Evolutionary conservation across 2,888 invertebrate species (phyloP).

Genomic region (Callyntrura guangdongensis): DNA sequence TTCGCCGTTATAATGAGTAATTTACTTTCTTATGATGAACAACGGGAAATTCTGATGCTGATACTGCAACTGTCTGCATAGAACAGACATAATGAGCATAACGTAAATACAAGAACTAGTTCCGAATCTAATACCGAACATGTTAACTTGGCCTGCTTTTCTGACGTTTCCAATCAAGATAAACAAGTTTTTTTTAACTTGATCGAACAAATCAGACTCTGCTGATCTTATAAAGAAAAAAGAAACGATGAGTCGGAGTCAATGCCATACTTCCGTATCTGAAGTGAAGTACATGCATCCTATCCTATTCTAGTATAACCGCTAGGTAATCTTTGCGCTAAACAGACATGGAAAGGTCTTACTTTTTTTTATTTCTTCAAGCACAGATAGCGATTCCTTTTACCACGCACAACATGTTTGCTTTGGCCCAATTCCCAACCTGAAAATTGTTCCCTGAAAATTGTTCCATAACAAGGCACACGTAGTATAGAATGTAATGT

Average conservation of each 20-base stretch:
- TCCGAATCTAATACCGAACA: no score
- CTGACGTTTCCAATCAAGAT: background rate
- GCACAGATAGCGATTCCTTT: background rate
- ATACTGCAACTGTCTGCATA: background rate
- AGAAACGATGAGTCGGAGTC: no score
- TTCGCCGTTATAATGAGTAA: background rate
- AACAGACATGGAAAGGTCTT: no score
- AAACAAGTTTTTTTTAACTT: background rate
- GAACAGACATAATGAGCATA: background rate
- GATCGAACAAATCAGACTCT: no score
- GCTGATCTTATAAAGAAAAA: no score
- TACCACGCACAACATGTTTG: background rate
- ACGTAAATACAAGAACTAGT: no score
- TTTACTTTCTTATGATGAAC: background rate
- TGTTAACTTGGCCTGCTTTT: no score
- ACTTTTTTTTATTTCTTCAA: background rate
- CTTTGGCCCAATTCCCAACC: slow-evolving; percentile 11
- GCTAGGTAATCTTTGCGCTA: no score
- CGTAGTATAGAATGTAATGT: no score
- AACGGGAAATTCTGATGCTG: background rate
- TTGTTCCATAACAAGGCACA: no score
- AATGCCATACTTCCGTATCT: no score
- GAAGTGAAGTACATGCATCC: no score
- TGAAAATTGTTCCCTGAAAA: background rate
- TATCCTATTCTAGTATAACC: background rate